A percentile compares a stretch with the other conserved stretches of the same genome.
Evolutionary conservation across 2,797 vertebrate species (phyloP).

Genomic region (Epinephelus malabaricus): DNA sequence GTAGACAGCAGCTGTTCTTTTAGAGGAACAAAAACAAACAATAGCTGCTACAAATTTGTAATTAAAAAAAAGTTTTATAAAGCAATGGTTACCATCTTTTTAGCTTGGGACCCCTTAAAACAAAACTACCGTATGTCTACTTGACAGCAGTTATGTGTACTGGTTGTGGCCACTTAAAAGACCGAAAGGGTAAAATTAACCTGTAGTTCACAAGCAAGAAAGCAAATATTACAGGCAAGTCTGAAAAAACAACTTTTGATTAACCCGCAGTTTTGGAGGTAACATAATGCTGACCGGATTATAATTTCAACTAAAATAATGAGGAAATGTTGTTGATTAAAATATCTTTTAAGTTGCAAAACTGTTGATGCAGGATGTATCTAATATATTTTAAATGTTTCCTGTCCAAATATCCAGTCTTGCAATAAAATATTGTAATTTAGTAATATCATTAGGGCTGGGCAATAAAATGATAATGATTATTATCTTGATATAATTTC

Average conservation of each 20-base stretch:
- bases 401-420: background rate
- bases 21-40: background rate
- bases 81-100: background rate
- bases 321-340: background rate
- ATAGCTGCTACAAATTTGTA: background rate
- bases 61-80: background rate
- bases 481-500: no score
- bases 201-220: background rate
- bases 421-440: background rate
- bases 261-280: background rate
- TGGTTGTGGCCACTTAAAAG: background rate
- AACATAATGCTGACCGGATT: background rate
- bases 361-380: background rate
- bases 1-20: background rate
- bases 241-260: background rate
- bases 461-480: no score
- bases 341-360: no score
- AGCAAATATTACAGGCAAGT: background rate
- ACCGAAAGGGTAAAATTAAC: background rate
- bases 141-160: no score
- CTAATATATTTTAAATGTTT: background rate
- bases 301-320: background rate
- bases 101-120: background rate
- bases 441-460: background rate
- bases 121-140: no score